These are phyloP conservation scores for Celastrina argiolus DNA, from an alignment of 2,888 invertebrate genomes.

Conservation along the genomic window DNA sequence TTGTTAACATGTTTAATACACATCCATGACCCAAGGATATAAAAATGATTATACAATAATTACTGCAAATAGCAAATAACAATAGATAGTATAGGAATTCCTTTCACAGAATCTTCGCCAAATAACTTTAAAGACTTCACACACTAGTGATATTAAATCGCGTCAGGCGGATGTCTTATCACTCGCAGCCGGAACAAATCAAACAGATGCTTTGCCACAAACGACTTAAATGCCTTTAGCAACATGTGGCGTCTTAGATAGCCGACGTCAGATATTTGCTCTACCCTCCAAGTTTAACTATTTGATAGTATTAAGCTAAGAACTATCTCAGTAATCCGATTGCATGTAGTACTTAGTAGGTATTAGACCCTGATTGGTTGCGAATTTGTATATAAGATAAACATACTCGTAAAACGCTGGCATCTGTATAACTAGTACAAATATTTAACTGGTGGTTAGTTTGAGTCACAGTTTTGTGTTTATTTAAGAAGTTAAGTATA, in stretches of 20 bases:
- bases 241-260: background rate
- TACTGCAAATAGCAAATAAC: background rate
- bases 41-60: background rate
- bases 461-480: too few species aligned
- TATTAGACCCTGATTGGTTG: background rate
- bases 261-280: background rate
- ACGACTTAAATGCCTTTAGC: conserved; percentile 19
- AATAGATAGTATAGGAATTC: background rate
- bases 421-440: background rate
- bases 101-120: background rate
- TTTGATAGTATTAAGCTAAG: background rate
- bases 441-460: too few species aligned
- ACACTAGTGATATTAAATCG: conserved; percentile 13
- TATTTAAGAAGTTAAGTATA: background rate
- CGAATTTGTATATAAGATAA: background rate
- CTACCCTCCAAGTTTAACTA: background rate
- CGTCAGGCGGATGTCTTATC: conserved; percentile 12
- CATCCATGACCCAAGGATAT: too few species aligned
- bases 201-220: conserved; percentile 22
- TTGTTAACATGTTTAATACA: too few species aligned
- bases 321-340: conserved; percentile 6
- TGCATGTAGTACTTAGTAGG: background rate
- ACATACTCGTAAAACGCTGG: background rate
- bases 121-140: background rate
- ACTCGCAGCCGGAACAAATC: conserved; percentile 24